Evolutionary conservation across 2,888 invertebrate species (phyloP).

Genomic region (Sesia bembeciformis): DNA sequence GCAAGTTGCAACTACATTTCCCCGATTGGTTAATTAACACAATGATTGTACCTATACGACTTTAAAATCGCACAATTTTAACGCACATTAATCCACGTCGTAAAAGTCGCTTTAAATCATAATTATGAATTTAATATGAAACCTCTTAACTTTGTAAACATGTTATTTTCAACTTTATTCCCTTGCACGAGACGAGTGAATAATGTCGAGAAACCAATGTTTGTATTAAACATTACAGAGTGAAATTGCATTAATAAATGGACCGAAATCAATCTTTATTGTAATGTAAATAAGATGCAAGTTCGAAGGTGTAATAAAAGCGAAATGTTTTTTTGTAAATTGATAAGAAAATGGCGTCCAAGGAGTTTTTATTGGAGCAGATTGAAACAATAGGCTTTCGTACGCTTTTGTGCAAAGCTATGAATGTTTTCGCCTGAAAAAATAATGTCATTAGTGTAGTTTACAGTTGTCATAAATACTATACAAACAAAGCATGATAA

Average conservation of each 20-base stretch:
- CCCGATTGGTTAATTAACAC: too few species aligned
- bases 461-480: too few species aligned
- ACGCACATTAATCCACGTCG: constrained; percentile 15
- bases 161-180: constrained; percentile 6
- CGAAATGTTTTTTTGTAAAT: background rate
- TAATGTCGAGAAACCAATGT: background rate
- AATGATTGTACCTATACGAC: constrained; percentile 11
- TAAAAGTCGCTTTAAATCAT: constrained; percentile 26
- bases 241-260: background rate
- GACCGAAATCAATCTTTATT: background rate
- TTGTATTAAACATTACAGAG: background rate
- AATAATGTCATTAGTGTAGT: too few species aligned
- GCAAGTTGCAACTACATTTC: too few species aligned
- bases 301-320: background rate
- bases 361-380: constrained; percentile 22
- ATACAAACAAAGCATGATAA: too few species aligned
- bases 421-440: too few species aligned
- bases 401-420: constrained; percentile 10
- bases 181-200: background rate
- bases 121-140: constrained; percentile 6
- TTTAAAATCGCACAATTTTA: too few species aligned
- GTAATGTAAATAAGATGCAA: background rate
- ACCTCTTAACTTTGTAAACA: background rate
- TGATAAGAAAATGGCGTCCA: constrained; percentile 18
- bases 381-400: constrained; percentile 19